Evolutionary conservation across 2,888 invertebrate genomes (phyloP).

Genomic region (Pyralis farinalis): DNA sequence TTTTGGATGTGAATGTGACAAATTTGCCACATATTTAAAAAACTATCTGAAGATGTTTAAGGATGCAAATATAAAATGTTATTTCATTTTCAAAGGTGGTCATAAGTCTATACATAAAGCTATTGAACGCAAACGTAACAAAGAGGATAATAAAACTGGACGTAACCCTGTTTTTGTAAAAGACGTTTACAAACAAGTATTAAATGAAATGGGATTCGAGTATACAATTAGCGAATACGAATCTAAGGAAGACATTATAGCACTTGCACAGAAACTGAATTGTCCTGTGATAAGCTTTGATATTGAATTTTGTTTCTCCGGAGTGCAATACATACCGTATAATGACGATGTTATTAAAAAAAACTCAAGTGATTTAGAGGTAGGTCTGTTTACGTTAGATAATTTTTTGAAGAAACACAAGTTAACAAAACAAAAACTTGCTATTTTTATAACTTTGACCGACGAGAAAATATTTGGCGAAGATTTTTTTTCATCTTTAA

Average conservation of each 20-base stretch:
- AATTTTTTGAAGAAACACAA: slow-evolving; percentile 24
- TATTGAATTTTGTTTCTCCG: slow-evolving; percentile 33
- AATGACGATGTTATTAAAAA: neutral
- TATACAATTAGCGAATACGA: slow-evolving; percentile 31
- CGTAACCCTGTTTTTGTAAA: slow-evolving; percentile 27
- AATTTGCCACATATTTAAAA: slow-evolving; percentile 29
- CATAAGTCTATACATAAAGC: slow-evolving; percentile 20
- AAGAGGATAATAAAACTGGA: neutral
- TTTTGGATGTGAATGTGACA: slow-evolving; percentile 37
- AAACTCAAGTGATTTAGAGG: slow-evolving; percentile 14
- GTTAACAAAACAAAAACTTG: slow-evolving; percentile 25
- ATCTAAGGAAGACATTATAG: slow-evolving; percentile 33
- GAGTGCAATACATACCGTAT: slow-evolving; percentile 31
- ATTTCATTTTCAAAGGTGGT: slow-evolving; percentile 41
- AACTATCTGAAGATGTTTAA: slow-evolving; percentile 28
- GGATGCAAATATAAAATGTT: slow-evolving; percentile 35
- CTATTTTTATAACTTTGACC: slow-evolving; percentile 30
- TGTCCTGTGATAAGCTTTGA: slow-evolving; percentile 40
- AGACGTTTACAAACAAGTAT: slow-evolving; percentile 28
- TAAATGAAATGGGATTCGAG: slow-evolving; percentile 34
- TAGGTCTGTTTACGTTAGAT: slow-evolving; percentile 23
- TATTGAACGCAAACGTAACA: slow-evolving; percentile 7
- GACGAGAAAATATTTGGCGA: slow-evolving; percentile 27
- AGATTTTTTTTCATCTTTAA: slow-evolving; percentile 23
- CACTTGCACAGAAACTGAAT: slow-evolving; percentile 30